A percentile compares a stretch with the other conserved stretches of the same genome.
These are phyloP conservation scores for Accipiter cooperii DNA, from an alignment of 2,113 vertebrate genomes.

Conservation along the genomic window DNA sequence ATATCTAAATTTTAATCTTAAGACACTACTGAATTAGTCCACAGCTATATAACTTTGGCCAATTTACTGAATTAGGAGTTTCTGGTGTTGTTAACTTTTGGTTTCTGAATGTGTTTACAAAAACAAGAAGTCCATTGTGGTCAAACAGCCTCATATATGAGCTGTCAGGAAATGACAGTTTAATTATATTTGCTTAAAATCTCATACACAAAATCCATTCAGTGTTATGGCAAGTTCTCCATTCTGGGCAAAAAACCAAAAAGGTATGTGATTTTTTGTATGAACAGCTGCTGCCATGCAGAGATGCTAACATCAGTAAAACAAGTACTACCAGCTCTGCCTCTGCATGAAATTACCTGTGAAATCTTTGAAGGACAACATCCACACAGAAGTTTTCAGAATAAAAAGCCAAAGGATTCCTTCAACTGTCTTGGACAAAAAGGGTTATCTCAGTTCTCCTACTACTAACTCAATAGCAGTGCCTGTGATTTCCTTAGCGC, in stretches of 20 bases:
- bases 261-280: neutral
- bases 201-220: neutral
- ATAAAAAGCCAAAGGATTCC: neutral
- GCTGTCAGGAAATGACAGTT: neutral
- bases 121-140: neutral
- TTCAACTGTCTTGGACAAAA: neutral
- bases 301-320: neutral
- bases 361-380: conserved; percentile 18
- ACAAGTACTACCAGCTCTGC: neutral
- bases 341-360: neutral
- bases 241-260: neutral
- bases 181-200: conserved; percentile 2
- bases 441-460: neutral
- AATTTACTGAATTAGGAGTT: neutral
- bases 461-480: neutral
- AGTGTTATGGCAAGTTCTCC: neutral
- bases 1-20: neutral
- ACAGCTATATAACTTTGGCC: rapidly evolving
- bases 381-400: neutral
- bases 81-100: neutral
- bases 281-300: neutral
- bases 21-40: neutral
- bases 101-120: neutral
- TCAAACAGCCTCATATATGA: neutral
- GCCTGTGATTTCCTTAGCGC: neutral